Evolutionary conservation across 2,113 vertebrate species (phyloP), one percentile per base, ranked within the genome.

Genomic region (Lagopus leucura): DNA sequence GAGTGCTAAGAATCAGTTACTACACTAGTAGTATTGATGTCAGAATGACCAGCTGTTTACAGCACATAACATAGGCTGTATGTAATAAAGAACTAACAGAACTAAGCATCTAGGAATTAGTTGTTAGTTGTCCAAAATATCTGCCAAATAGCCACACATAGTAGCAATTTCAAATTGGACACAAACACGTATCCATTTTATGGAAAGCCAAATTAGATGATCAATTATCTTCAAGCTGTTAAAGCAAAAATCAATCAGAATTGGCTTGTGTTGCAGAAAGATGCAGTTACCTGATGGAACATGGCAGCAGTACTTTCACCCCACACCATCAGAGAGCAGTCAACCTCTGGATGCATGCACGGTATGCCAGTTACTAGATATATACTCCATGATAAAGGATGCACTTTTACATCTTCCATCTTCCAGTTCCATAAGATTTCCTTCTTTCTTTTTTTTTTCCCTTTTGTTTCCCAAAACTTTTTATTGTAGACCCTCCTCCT

Each of bases 301-400:
- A 69, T 1, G 21, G 43, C 8, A 75, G 13, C 5, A 52, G 0
- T 36, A 16, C 4, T 2, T 45, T 79, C 34, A 42, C 16, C 16
- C 11, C 27, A 12, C 30, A 4, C 3, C 7, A 20, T 21, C 3
- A 43, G 3, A 12, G 2, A n/a, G 60, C 2, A 6, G 8, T 5
- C 11, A 84, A 50, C 7, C 47, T 90, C 32, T 30, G 3, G 3
- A 0, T 42, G 2, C 4, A 21, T 15, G 4, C 48, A 21, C 5
- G 54, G 11, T 63, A 27, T 60, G 38, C 14, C 28, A 55, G 11
- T 16, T 54, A 13, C 42, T 58, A 16, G 28, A 63, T 32, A 89
- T 38, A 38, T 58, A 5, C 5, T 22, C 11, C 47, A 58, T 60
- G 47, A 70, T 45, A 89, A 86, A 61, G 30, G 0, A 45, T 3